Evolutionary conservation across 2,797 vertebrate species (phyloP), one percentile per base, ranked within the genome.

Genomic region (Passerculus sandwichensis): DNA sequence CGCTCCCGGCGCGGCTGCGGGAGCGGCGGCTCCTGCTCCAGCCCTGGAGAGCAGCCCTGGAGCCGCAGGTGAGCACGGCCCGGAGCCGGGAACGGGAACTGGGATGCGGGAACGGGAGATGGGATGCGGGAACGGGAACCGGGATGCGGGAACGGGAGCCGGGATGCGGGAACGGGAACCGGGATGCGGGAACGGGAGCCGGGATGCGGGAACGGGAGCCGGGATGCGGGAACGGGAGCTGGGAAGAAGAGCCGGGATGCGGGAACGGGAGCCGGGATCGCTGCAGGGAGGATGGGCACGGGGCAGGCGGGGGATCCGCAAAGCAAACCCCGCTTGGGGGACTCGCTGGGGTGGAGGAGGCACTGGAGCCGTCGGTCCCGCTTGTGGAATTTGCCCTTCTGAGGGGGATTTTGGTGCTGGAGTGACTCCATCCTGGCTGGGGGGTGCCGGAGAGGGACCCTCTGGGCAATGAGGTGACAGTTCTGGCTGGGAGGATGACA

Each of bases 401-500:
- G 14, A 6, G 1, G 13, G 16, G 23, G 18, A 1, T 8, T 40
- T 62, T 6, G 62, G 10, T 8, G 54, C 5, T 29, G 51, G 64
- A 42, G 51, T 1, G 82, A n/a, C 2, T 47, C 75, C 11, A 6
- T 67, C 60, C 77, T 4, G 40, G 48, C 29, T 4, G 70, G 13
- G 13, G 74, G 44, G 15, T 14, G 76, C 5, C 2, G 4, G 13
- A 14, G 47, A 6, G 38, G 19, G 60, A 14, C 9, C 21, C 34
- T 26, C 4, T 21, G 59, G 22, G 1, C 18, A 17, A 0, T 2
- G 53, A 5, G 29, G 53, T 22, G 64, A 21, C 34, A 2, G 0
- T 45, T 16, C n/a, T 19, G 44, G 12, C 8, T 22, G 22, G 22
- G 3, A 11, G 54, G 54, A 15, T 17, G 54, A 10, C 20, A 10